These are phyloP conservation scores for Harpalus rufipes DNA, from an alignment of 2,888 invertebrate species.

Conservation along the genomic window DNA sequence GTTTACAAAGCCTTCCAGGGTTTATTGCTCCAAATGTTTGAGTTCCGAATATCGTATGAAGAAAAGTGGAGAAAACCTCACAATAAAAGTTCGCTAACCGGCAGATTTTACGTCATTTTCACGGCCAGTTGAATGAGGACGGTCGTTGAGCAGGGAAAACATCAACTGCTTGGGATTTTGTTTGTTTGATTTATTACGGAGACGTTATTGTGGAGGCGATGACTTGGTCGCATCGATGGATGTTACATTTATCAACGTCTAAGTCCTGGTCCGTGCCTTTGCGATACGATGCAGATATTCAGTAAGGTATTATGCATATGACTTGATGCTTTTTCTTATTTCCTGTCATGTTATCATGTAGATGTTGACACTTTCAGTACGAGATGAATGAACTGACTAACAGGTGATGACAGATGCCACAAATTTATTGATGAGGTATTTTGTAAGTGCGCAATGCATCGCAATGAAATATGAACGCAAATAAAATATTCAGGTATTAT, in stretches of 20 bases:
- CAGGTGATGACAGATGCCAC: conserved; percentile 22
- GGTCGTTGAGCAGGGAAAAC: conserved; percentile 57
- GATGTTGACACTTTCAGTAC: conserved; percentile 45
- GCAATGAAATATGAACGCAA: neutral
- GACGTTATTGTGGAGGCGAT: conserved; percentile 46
- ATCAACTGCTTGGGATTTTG: conserved; percentile 57
- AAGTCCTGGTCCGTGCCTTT: neutral
- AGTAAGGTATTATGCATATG: conserved; percentile 42
- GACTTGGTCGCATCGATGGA: conserved; percentile 41
- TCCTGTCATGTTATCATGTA: conserved; percentile 54
- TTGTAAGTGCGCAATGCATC: neutral
- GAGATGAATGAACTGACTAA: conserved; percentile 44
- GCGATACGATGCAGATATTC: conserved; percentile 13
- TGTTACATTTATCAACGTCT: conserved; percentile 59
- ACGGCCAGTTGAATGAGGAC: conserved; percentile 63
- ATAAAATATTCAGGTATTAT: neutral
- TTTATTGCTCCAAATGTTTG: conserved; percentile 62
- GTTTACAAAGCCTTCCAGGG: conserved; percentile 52
- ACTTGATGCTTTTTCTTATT: conserved; percentile 52
- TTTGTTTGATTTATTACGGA: conserved; percentile 55
- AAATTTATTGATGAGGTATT: conserved; percentile 32
- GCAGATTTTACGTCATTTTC: conserved; percentile 65
- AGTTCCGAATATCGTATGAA: conserved; percentile 58
- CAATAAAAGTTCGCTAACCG: conserved; percentile 62
- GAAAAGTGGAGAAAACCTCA: conserved; percentile 39